A percentile compares a stretch with the other conserved stretches of the same genome.
Evolutionary conservation across 2,797 vertebrate genomes (phyloP).

Genomic region (Phalanger gymnotis): DNA sequence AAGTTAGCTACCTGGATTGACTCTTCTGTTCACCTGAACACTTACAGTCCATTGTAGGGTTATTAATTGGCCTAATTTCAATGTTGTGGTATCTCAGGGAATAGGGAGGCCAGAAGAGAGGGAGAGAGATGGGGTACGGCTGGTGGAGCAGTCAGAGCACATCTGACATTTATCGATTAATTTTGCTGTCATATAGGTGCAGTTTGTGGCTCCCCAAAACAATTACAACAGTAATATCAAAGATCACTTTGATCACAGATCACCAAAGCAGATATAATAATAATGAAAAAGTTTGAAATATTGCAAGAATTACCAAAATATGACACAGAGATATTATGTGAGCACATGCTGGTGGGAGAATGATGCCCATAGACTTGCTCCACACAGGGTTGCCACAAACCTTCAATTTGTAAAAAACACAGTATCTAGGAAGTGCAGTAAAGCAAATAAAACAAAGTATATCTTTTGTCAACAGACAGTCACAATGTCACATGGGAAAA

Average conservation of each 20-base stretch:
- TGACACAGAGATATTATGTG: not conserved
- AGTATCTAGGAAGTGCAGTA: not conserved
- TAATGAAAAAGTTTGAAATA: not conserved
- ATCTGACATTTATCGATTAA: not conserved
- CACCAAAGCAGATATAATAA: not conserved
- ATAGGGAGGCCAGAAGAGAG: not conserved
- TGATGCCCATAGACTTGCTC: not conserved
- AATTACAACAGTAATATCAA: not conserved
- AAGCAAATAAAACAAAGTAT: not conserved
- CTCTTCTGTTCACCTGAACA: not conserved
- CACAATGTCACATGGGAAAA: not conserved
- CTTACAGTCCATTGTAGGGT: not conserved
- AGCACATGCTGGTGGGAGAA: not conserved
- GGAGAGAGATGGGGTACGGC: not conserved
- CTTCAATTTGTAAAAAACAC: not conserved
- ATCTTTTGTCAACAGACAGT: not conserved
- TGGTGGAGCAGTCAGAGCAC: not conserved
- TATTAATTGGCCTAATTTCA: not conserved
- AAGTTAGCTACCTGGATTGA: not conserved
- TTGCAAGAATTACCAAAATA: not conserved
- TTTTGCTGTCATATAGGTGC: not conserved
- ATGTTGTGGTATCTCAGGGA: not conserved
- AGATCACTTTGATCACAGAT: not conserved
- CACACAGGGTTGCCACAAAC: not conserved
- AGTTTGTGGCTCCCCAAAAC: not conserved